These are phyloP conservation scores for Enteromius argenteus DNA, from an alignment of 2,797 vertebrate genomes.

Conservation along the genomic window DNA sequence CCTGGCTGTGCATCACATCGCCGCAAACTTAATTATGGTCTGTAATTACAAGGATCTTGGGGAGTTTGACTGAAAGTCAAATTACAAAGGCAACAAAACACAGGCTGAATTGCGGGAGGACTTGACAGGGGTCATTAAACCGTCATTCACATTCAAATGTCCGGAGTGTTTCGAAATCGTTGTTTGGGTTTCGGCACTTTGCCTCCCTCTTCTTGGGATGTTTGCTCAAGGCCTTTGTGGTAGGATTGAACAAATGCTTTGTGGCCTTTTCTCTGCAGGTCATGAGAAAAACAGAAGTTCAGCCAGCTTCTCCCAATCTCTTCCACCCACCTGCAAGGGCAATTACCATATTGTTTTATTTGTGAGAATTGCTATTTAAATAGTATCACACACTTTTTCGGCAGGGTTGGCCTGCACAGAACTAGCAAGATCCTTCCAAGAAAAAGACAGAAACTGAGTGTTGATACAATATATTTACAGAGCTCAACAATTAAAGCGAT, in stretches of 20 bases:
- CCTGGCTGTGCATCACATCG: conserved; percentile 66
- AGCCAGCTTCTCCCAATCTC: conserved; percentile 38
- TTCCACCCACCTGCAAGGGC: conserved; percentile 43
- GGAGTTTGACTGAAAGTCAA: conserved; percentile 78
- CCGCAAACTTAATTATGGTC: conserved; percentile 79
- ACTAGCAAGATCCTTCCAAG: background rate
- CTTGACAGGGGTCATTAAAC: conserved; percentile 85
- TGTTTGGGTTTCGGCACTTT: conserved; percentile 73
- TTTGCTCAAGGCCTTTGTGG: conserved; percentile 77
- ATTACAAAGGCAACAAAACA: conserved; percentile 81
- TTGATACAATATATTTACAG: conserved; percentile 1
- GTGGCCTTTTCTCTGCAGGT: conserved; percentile 64
- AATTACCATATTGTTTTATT: conserved; percentile 61
- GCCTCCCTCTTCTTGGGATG: conserved; percentile 70
- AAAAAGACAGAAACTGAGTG: background rate
- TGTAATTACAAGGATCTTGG: conserved; percentile 79
- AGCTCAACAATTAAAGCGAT: background rate
- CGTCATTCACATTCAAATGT: conserved; percentile 86
- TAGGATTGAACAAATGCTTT: conserved; percentile 64
- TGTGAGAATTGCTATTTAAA: conserved; percentile 22
- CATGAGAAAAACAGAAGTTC: conserved; percentile 74
- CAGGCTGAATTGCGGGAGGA: conserved; percentile 81
- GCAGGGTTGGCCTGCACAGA: background rate
- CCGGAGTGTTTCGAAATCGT: conserved; percentile 67
- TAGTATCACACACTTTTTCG: background rate